These are phyloP conservation scores for Paraplagusia blochii DNA, from an alignment of 2,113 vertebrate species.

Conservation along the genomic window DNA sequence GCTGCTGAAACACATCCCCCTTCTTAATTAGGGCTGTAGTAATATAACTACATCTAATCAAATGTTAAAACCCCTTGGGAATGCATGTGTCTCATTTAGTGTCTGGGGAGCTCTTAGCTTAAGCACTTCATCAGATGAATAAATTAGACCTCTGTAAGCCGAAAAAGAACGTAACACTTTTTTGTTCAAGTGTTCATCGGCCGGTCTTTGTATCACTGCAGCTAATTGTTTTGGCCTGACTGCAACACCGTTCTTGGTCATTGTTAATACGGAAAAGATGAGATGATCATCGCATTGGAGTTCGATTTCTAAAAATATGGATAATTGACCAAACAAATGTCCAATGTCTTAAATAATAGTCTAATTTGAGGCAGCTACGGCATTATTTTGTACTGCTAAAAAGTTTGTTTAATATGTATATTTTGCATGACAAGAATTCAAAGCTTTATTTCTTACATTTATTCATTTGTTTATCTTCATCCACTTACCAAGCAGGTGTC, in stretches of 20 bases:
- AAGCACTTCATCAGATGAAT: constrained; percentile 79
- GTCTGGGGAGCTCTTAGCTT: constrained; percentile 79
- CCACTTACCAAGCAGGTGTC: too few species aligned
- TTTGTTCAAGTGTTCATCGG: constrained; percentile 61
- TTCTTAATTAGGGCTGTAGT: constrained; percentile 79
- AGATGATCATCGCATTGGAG: too few species aligned
- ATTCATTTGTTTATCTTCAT: too few species aligned
- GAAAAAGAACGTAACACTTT: constrained; percentile 72
- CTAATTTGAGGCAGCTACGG: background rate
- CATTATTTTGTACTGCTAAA: background rate
- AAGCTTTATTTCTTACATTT: too few species aligned
- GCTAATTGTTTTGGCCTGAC: constrained; percentile 30
- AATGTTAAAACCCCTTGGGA: constrained; percentile 72
- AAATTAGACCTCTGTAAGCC: constrained; percentile 77
- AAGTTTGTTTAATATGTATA: background rate
- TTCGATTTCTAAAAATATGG: too few species aligned
- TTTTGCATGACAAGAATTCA: too few species aligned
- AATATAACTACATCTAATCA: constrained; percentile 77
- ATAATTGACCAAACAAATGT: too few species aligned
- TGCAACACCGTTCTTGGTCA: constrained; percentile 27
- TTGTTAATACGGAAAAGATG: constrained; percentile 8
- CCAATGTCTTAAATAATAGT: background rate
- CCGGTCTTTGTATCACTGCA: constrained; percentile 62
- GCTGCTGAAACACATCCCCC: constrained; percentile 75
- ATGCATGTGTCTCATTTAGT: constrained; percentile 72